These are phyloP conservation scores for Omphaloscelis lunosa DNA, from an alignment of 2,888 invertebrate genomes.

Conservation along the genomic window DNA sequence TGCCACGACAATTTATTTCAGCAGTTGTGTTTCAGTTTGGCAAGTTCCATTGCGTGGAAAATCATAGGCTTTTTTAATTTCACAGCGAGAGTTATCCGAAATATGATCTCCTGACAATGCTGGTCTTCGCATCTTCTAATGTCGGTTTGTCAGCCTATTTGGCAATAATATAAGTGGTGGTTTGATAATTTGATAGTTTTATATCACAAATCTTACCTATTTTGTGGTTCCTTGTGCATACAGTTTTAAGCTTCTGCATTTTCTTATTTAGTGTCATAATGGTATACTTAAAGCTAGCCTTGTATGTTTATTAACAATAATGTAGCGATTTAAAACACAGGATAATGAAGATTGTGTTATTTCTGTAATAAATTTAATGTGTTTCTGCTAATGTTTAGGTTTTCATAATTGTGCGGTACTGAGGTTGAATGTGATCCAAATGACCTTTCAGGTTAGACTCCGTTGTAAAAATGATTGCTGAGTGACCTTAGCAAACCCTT, in stretches of 20 bases:
- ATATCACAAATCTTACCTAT: too few relatives aligned
- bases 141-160: not conserved
- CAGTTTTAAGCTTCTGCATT: constrained; percentile 17
- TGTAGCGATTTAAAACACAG: constrained; percentile 58
- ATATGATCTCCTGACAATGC: not conserved
- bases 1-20: not conserved
- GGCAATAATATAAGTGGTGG: not conserved
- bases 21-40: not conserved
- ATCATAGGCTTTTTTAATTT: not conserved
- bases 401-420: constrained; percentile 36
- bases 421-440: constrained; percentile 23
- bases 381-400: constrained; percentile 59
- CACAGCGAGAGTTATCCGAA: too few relatives aligned
- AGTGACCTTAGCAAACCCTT: not conserved
- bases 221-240: not conserved
- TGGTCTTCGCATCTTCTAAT: not conserved
- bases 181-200: not conserved
- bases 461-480: not conserved
- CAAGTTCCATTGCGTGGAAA: not conserved
- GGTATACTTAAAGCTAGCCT: constrained; percentile 63
- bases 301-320: constrained; percentile 67
- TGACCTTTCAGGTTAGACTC: constrained; percentile 41
- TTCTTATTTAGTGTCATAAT: constrained; percentile 37
- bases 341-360: constrained; percentile 62
- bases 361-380: constrained; percentile 59